Percentiles rank a stretch among this genome's conserved stretches.
These are phyloP conservation scores for Gambusia holbrooki DNA, from an alignment of 2,113 vertebrate species.

Conservation along the genomic window DNA sequence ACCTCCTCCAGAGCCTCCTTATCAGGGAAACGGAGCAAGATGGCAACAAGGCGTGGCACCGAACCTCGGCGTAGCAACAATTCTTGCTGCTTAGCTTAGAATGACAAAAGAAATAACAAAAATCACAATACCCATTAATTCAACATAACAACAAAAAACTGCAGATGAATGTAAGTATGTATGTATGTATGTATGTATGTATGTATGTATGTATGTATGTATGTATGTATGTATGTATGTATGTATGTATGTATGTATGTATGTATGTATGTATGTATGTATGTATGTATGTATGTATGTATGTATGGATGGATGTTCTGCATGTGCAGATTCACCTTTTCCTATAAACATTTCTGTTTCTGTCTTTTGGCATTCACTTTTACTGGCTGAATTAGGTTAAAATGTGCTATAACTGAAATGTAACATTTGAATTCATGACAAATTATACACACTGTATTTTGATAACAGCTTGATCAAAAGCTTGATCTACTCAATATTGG, in stretches of 20 bases:
- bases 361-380: not conserved
- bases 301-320: not conserved
- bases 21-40: slow-evolving; percentile 80
- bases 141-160: not conserved
- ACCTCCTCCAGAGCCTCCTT: slow-evolving; percentile 80
- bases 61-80: slow-evolving; percentile 80
- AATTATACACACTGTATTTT: not conserved
- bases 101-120: not conserved
- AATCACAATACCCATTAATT: not conserved
- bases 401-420: too few relatives aligned
- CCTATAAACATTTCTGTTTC: too few relatives aligned
- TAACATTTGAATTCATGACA: not conserved
- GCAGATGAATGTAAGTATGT: too few relatives aligned
- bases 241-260: too few relatives aligned
- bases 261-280: too few relatives aligned
- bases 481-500: not conserved
- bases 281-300: too few relatives aligned
- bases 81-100: slow-evolving; percentile 83
- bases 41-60: slow-evolving; percentile 79
- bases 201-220: too few relatives aligned
- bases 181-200: too few relatives aligned
- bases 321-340: not conserved
- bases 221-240: not conserved
- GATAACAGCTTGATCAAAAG: not conserved
- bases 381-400: too few relatives aligned